Percentiles rank a stretch among this genome's conserved stretches.
Evolutionary conservation across 2,113 vertebrate species (phyloP).

Genomic region (Cheilinus undulatus): DNA sequence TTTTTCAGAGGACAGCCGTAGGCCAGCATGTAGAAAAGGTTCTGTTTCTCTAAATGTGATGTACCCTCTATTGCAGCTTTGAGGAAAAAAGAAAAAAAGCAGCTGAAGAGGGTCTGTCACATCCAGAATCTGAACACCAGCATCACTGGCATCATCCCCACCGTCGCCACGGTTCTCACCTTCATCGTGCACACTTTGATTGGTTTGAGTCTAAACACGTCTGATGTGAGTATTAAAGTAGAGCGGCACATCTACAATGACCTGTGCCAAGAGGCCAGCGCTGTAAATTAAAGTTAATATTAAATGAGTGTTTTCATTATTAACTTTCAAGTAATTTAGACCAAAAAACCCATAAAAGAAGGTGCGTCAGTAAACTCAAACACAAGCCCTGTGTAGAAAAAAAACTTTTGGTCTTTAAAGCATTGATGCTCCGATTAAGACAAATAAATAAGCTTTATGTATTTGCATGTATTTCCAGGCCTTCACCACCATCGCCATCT

Average conservation of each 20-base stretch:
- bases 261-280: too few relatives aligned
- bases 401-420: too few relatives aligned
- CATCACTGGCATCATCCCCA: constrained; percentile 75
- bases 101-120: constrained; percentile 79
- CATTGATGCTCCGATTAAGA: too few relatives aligned
- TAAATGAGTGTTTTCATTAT: too few relatives aligned
- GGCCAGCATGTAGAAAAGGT: neutral
- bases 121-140: constrained; percentile 80
- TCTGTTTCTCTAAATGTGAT: neutral
- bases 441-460: too few relatives aligned
- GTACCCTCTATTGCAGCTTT: constrained; percentile 72
- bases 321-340: too few relatives aligned
- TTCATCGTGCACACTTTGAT: constrained; percentile 84
- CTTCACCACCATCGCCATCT: constrained; percentile 87
- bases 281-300: too few relatives aligned
- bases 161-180: constrained; percentile 80
- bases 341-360: too few relatives aligned
- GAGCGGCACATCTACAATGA: neutral
- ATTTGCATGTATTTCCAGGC: too few relatives aligned
- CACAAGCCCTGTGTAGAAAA: too few relatives aligned
- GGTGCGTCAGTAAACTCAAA: too few relatives aligned
- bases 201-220: constrained; percentile 65
- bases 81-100: constrained; percentile 78
- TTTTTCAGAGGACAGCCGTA: too few relatives aligned
- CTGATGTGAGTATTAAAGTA: constrained; percentile 78